phyloP scores from a whole-genome alignment of 2,797 vertebrate genomes.

The Onychomys leucogaster region DNA sequence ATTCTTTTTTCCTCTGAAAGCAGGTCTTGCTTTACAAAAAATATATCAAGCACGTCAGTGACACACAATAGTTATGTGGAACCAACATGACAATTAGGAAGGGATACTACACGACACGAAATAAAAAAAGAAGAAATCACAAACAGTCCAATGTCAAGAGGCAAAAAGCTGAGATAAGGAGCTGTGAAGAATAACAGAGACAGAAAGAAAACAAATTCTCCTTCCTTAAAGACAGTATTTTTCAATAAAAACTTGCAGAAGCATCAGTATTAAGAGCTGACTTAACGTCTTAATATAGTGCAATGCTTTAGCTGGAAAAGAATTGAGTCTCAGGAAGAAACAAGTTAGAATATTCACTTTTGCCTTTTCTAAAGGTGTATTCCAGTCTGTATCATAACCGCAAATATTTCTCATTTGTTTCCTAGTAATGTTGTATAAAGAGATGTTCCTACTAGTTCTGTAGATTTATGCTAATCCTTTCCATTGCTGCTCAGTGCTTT shows the following conservation, averaged over 20 bases:
- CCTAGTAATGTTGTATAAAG: not conserved
- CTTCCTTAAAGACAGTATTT: not conserved
- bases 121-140: too few relatives aligned
- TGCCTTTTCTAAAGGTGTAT: not conserved
- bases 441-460: not conserved
- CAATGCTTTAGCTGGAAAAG: not conserved
- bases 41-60: not conserved
- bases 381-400: not conserved
- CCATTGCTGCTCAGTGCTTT: not conserved
- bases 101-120: not conserved
- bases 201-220: not conserved
- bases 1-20: slow-evolving; percentile 13
- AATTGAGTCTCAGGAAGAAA: not conserved
- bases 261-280: not conserved
- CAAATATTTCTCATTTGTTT: not conserved
- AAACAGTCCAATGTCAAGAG: not conserved
- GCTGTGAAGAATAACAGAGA: not conserved
- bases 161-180: not conserved
- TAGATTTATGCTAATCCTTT: not conserved
- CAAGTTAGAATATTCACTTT: not conserved
- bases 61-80: not conserved
- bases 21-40: slow-evolving; percentile 21
- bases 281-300: not conserved
- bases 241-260: slow-evolving; percentile 4
- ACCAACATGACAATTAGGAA: not conserved